These are phyloP conservation scores for Podargus strigoides DNA, from an alignment of 2,797 vertebrate species.

Conservation along the genomic window DNA sequence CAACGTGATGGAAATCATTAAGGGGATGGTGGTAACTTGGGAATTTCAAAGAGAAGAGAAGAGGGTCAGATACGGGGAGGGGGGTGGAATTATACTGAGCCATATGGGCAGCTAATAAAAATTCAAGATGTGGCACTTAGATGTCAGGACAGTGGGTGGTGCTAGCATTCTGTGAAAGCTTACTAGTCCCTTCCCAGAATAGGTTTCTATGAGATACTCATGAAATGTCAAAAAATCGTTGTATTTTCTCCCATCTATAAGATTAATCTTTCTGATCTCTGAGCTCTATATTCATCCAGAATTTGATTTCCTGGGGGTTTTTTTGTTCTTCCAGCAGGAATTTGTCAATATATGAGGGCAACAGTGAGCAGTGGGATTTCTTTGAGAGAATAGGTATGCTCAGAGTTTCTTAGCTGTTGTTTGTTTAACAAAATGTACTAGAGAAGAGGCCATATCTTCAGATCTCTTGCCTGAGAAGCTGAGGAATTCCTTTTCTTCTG, in stretches of 20 bases:
- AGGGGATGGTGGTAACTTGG: background rate
- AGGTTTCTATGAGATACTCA: background rate
- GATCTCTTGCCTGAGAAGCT: background rate
- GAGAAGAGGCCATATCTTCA: background rate
- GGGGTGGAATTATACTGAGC: background rate
- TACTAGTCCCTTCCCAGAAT: background rate
- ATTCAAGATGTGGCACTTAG: background rate
- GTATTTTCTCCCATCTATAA: background rate
- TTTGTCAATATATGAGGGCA: background rate
- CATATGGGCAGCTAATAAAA: background rate
- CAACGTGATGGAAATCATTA: background rate
- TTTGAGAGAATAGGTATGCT: background rate
- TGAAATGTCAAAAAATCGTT: background rate
- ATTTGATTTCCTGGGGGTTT: background rate
- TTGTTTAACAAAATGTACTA: background rate
- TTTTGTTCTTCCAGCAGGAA: background rate
- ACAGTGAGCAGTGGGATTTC: background rate
- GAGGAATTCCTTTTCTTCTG: background rate
- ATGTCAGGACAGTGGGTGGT: background rate
- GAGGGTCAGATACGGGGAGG: accelerated
- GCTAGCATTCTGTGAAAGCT: background rate
- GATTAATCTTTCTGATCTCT: background rate
- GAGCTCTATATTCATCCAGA: background rate
- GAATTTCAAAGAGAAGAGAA: too few species aligned
- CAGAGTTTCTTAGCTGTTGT: background rate